Base-by-base conservation (phyloP, 2,113 vertebrate species). In the Arenaria interpres region DNA sequence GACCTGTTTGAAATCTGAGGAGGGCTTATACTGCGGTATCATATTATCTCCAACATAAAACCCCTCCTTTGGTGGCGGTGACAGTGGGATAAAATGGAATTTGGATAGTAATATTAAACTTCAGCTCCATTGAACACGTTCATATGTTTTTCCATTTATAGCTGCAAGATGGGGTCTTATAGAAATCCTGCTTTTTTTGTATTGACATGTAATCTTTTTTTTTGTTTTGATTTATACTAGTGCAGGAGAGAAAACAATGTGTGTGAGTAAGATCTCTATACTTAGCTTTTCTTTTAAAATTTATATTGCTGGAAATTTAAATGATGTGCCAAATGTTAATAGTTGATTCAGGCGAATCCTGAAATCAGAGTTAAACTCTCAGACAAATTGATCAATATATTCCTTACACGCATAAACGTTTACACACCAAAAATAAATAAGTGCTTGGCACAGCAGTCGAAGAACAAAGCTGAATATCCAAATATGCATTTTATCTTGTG, bases 1-100 rank as follows among this genome's bases (percentile, higher is more conserved):
- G 98, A 98, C 98, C 98, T 97, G 96, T 98, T 98, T 98, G 98
- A 98, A 98, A 98, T 98, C 98, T 96, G 97, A 98, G 97, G 96
- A 98, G 96, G 96, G 97, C 97, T 98, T 98, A 97, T 81, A 91
- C 94, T 94, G 95, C 51, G 14, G 87, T 98, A 98, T 98, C 98
- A 82, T 94, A 97, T 98, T 98, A 98, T 98, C 98, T 98, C 64
- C 89, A 74, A 73, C 95, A 97, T 93, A 95, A 97, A 97, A 81
- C 91, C 93, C 96, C 88, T 89, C 91, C 96, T 88, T 85, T 92
- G 92, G 88, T 74, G 46, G 90, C 22, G 23, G 92, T 91, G 97
- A 96, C 95, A 96, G 96, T 96, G 96, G 89, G 97, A 98, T 97
- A 97, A 97, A 98, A 97, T 93, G 96, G 97, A 97, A 97, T 98